A percentile compares a stretch with the other conserved stretches of the same genome.
These are phyloP conservation scores for Ctenosaura bakeri DNA, from an alignment of 2,797 vertebrate genomes.

Conservation along the genomic window DNA sequence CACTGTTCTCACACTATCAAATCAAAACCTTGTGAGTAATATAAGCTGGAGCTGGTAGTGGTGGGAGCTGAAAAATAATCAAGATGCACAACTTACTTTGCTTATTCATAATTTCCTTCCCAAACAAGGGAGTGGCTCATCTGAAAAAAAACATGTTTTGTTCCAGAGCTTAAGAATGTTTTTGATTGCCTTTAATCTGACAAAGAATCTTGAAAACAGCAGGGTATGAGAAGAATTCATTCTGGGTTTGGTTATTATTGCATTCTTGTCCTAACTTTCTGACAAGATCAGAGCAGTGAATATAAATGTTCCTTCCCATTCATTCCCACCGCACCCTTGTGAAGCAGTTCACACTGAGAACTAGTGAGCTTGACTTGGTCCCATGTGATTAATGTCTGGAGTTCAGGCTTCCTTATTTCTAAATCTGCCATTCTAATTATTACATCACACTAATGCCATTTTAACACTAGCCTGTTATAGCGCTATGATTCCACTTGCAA, in stretches of 20 bases:
- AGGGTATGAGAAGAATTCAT: constrained; percentile 3
- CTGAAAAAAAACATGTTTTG: constrained; percentile 42
- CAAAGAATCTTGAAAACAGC: constrained; percentile 35
- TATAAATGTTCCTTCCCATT: not conserved
- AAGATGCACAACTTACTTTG: constrained; percentile 32
- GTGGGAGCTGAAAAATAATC: constrained; percentile 41
- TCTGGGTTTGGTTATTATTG: not conserved
- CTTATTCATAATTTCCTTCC: constrained; percentile 14
- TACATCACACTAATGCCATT: not conserved
- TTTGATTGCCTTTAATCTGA: constrained; percentile 54
- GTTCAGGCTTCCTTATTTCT: not conserved
- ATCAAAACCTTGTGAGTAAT: constrained; percentile 61
- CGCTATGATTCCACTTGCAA: no score
- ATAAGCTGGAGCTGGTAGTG: constrained; percentile 38
- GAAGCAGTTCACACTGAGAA: not conserved
- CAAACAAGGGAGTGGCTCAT: constrained; percentile 52
- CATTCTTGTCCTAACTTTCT: not conserved
- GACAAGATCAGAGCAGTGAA: not conserved
- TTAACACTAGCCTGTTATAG: no score
- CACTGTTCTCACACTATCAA: constrained; percentile 74
- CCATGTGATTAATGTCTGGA: not conserved
- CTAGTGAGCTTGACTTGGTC: not conserved
- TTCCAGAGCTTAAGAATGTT: constrained; percentile 55
- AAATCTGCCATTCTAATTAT: not conserved
- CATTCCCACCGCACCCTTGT: not conserved